Base-by-base conservation (phyloP, 1,140 invertebrate genomes). In the Rhopalosiphum padi region DNA sequence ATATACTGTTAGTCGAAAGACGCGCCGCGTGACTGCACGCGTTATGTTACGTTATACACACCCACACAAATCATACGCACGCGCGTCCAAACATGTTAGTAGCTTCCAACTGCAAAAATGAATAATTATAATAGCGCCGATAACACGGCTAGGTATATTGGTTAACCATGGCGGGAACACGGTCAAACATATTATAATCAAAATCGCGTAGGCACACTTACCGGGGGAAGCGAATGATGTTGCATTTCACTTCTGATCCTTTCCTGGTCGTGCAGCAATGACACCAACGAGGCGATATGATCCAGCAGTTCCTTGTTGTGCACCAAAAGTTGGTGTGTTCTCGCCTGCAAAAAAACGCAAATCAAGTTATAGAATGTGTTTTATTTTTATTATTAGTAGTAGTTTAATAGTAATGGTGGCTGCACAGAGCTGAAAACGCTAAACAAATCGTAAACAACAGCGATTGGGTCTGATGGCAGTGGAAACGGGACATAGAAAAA, bases 291-390 rank as follows among this genome's bases (percentile, higher is more conserved):
- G 93, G 98, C 97, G 94, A 99, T 98, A 95, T 99, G 99, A 94
- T 99, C 98, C 83, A 99, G 95, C 18, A 99, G 95, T 95, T 99
- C 99, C 94, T 98, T 97, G 95, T 99, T 99, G 95, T 99, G 98
- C 51, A 98, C 97, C 94, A 99, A 95, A 46, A 99, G 95, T 95
- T 99, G 98, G 95, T 99, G 98, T 77, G 98, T 99, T 94, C 98
- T 96, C 37, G 98, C 97, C 98, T 99, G 95, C 46, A 95, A 95
- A 43, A 51, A 41, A 11, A 55, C 77, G 48, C 30, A 83, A 89
- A 55, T 30, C 46, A 35, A 83, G 21, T 55, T 86, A 90, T 15
- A 43, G 15, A 55, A 1, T 25, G 88, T n/a, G 5, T n/a, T 88
- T 90, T 55, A 93, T 90, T n/a, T 15, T 68, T 68, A 15, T 68